Evolutionary conservation across 2,113 vertebrate genomes (phyloP), one percentile per base, ranked within the genome.

Genomic region (Pterocles gutturalis): DNA sequence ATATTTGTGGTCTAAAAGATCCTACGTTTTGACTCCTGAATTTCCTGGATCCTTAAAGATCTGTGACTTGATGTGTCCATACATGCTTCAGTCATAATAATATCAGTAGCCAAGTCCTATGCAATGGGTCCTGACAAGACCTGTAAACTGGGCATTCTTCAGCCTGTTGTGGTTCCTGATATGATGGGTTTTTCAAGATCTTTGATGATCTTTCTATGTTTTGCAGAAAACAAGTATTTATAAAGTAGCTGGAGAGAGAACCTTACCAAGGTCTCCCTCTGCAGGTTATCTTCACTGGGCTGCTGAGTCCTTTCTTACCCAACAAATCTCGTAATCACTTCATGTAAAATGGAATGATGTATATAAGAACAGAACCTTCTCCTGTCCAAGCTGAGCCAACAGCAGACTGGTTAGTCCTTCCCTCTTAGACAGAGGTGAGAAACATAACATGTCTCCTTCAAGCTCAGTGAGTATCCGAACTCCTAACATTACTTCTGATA

Each of bases 331-430:
- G 18, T 14, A 38, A 71, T 36, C 2, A 1, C 28, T 49, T 83
- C 1, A 5, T 1, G 3, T 73, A 6, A 62, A 45, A 77, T n/a
- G 18, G 31, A 87, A 26, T 3, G 2, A 1, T 1, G 3, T 10
- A 1, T 22, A 4, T 20, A 29, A 28, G 65, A 79, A 31, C 4
- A 61, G 38, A 72, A 54, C 7, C 9, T 38, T 19, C 38, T 76
- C 15, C 12, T 48, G 18, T 10, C 26, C 6, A 21, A 60, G 46
- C 4, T 3, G 11, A 72, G 25, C 17, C 48, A 53, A 29, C 18
- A 66, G 41, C 46, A 87, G 29, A 8, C 22, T 64, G 45, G 11
- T 36, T 26, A 36, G 26, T 43, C 10, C 6, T 3, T 51, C 1
- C 21, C 10, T 46, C 34, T 54, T 11, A 15, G 61, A 38, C 36